A percentile compares a stretch with the other conserved stretches of the same genome.
Conservation (phyloP, 2,888 invertebrate species). For the Pherbina coryleti region DNA sequence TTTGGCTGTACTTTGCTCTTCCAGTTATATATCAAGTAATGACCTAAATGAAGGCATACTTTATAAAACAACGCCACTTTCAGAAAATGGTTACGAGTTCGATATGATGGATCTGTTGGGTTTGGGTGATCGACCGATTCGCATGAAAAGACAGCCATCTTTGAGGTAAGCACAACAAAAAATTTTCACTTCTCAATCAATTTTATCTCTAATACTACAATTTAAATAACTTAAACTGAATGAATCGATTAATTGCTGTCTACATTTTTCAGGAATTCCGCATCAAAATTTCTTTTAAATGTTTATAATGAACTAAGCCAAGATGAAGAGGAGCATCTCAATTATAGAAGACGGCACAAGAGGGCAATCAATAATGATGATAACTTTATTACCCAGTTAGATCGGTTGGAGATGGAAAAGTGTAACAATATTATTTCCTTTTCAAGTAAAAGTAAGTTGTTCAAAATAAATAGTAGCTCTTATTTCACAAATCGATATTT, state of each 20-base stretch:
- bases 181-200: neutral
- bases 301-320: constrained; percentile 84
- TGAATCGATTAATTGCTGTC: neutral
- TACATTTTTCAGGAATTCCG: constrained; percentile 69
- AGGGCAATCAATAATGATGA: constrained; percentile 57
- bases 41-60: neutral
- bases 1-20: neutral
- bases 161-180: constrained; percentile 46
- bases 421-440: constrained; percentile 96
- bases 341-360: constrained; percentile 53
- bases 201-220: neutral
- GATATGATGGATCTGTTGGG: constrained; percentile 88
- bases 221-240: neutral
- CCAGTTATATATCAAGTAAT: neutral
- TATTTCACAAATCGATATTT: neutral
- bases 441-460: constrained; percentile 82
- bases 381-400: constrained; percentile 78
- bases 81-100: constrained; percentile 47
- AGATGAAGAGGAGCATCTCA: constrained; percentile 62
- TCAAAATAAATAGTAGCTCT: neutral
- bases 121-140: constrained; percentile 81
- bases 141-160: constrained; percentile 69
- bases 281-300: constrained; percentile 88
- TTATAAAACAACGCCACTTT: neutral
- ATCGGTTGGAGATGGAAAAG: constrained; percentile 85